A percentile compares a stretch with the other conserved stretches of the same genome.
Evolutionary conservation across 2,113 vertebrate genomes (phyloP).

Genomic region (Fukomys damarensis): DNA sequence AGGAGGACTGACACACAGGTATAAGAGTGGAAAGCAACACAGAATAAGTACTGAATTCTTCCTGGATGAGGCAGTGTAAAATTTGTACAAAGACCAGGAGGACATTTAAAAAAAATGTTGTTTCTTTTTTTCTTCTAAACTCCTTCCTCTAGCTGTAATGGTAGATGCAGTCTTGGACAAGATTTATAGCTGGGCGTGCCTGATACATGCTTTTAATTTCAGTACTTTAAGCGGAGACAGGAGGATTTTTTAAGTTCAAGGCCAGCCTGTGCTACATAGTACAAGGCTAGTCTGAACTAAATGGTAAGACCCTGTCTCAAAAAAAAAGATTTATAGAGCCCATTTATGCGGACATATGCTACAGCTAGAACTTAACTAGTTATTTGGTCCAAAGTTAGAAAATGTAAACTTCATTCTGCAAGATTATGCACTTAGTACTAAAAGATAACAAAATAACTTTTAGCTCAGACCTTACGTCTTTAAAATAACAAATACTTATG

Average conservation of each 20-base stretch:
- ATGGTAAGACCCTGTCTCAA: background rate
- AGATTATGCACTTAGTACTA: background rate
- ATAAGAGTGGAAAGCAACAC: background rate
- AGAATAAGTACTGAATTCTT: background rate
- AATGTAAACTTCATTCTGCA: background rate
- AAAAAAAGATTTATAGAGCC: background rate
- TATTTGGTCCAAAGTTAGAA: background rate
- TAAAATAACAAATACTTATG: constrained; percentile 16
- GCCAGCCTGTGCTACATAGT: background rate
- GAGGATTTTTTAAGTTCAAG: background rate
- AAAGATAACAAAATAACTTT: constrained; percentile 6
- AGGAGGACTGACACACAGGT: background rate
- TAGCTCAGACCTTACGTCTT: background rate
- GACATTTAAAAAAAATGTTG: background rate
- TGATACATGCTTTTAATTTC: background rate
- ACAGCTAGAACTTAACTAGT: background rate
- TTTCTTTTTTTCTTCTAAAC: background rate
- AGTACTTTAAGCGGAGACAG: background rate
- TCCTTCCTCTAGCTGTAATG: background rate
- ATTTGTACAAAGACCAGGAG: background rate
- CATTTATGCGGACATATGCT: background rate
- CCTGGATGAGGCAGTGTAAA: background rate
- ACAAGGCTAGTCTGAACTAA: background rate
- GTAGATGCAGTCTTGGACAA: background rate
- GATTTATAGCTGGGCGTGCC: background rate